A percentile compares a stretch with the other conserved stretches of the same genome.
Conservation (phyloP, 2,888 invertebrate species). For the Drosophila nr. medialis region DNA sequence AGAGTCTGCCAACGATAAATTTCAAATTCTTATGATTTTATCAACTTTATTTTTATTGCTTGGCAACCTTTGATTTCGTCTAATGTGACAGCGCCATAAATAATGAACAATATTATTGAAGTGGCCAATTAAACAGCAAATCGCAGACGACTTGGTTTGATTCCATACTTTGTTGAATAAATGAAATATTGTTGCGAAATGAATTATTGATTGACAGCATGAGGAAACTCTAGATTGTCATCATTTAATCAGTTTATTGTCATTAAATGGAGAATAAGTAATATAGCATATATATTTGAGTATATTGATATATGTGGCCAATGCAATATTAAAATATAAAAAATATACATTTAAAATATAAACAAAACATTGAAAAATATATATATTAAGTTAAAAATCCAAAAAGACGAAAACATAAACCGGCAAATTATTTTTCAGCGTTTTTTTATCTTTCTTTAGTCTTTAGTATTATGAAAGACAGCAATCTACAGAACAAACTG, state of each 20-base stretch:
- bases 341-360: too few relatives aligned
- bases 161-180: too few relatives aligned
- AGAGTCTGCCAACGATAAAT: too few relatives aligned
- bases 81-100: neutral
- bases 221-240: neutral
- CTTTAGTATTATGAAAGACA: neutral
- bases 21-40: too few relatives aligned
- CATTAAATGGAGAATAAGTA: neutral
- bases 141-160: too few relatives aligned
- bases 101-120: neutral
- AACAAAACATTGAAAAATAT: neutral
- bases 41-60: too few relatives aligned
- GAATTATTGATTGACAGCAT: neutral
- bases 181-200: neutral
- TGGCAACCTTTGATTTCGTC: neutral
- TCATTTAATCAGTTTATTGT: neutral
- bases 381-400: too few relatives aligned
- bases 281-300: neutral
- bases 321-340: neutral
- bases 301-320: neutral
- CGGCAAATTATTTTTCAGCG: neutral
- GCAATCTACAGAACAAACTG: neutral
- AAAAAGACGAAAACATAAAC: neutral
- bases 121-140: neutral
- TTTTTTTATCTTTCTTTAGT: neutral